These are phyloP conservation scores for Andrena flavipes DNA, from an alignment of 2,888 invertebrate species.

Conservation along the genomic window DNA sequence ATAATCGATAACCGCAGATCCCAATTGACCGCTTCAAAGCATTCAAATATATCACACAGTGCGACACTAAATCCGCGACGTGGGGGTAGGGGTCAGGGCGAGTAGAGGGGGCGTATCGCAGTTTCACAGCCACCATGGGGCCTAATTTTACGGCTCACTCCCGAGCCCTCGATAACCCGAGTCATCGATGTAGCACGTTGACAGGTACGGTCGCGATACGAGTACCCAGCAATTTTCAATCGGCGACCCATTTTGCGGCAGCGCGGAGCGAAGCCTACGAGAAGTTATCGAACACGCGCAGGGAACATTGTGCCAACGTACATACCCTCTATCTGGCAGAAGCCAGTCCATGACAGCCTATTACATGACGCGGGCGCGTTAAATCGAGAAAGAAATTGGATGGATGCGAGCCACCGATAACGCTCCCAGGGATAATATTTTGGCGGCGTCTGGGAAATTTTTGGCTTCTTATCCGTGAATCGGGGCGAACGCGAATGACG, in stretches of 20 bases:
- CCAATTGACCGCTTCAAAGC: conserved; percentile 9
- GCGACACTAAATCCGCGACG: conserved; percentile 15
- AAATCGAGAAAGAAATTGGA: conserved; percentile 68
- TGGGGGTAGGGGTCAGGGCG: not conserved
- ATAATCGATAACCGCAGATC: conserved; percentile 8
- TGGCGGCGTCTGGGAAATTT: conserved; percentile 12
- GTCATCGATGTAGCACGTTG: conserved; percentile 36
- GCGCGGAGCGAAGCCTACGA: conserved; percentile 37
- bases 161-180: conserved; percentile 14
- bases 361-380: conserved; percentile 53
- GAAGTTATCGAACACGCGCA: conserved; percentile 55
- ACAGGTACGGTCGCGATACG: conserved; percentile 44
- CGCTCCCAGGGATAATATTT: conserved; percentile 19
- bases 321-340: conserved; percentile 55
- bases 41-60: conserved; percentile 1
- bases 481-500: not conserved
- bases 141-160: conserved; percentile 47
- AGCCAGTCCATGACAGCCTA: conserved; percentile 45
- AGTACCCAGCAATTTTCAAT: conserved; percentile 48
- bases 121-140: conserved; percentile 11
- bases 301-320: conserved; percentile 39
- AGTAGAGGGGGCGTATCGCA: conserved; percentile 9
- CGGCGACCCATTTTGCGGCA: conserved; percentile 44
- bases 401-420: conserved; percentile 53
- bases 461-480: conserved; percentile 7